phyloP scores from a whole-genome alignment of 1,140 invertebrate species.

The Rhizoglyphus robini region DNA sequence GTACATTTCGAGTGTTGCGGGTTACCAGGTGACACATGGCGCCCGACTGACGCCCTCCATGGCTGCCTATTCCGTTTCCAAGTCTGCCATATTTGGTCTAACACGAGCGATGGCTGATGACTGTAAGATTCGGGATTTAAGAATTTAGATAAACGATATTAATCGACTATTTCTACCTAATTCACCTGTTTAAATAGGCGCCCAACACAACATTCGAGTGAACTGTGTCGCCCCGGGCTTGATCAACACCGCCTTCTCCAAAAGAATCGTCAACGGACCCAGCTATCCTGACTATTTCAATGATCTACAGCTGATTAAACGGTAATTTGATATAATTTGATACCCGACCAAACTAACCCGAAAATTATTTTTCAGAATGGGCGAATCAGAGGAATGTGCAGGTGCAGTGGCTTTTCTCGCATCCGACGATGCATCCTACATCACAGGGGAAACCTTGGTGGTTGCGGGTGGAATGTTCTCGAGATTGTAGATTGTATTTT shows the following conservation, averaged over 20 bases:
- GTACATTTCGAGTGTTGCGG: constrained; percentile 77
- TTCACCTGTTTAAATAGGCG: too few species aligned
- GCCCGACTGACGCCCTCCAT: constrained; percentile 70
- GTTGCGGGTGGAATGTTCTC: constrained; percentile 64
- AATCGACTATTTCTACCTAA: too few species aligned
- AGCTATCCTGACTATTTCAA: constrained; percentile 24
- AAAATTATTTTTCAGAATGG: constrained; percentile 40
- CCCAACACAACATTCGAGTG: constrained; percentile 53
- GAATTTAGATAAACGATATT: too few species aligned
- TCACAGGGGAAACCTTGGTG: constrained; percentile 82
- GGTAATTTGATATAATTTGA: constrained; percentile 18
- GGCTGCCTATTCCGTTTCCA: constrained; percentile 82
- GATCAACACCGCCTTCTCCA: constrained; percentile 76
- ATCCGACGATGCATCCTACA: constrained; percentile 77
- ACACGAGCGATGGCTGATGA: constrained; percentile 57
- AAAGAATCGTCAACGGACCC: constrained; percentile 32
- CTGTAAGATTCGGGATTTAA: too few species aligned
- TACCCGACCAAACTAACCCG: neutral
- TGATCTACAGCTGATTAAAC: constrained; percentile 25
- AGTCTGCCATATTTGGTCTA: constrained; percentile 77
- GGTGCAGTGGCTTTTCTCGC: constrained; percentile 71
- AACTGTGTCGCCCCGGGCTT: constrained; percentile 87
- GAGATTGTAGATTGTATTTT: constrained; percentile 41
- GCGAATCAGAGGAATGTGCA: constrained; percentile 59
- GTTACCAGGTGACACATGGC: too few species aligned